Evolutionary conservation across 2,797 vertebrate species (phyloP).

Genomic region (Galagoides demidoff): DNA sequence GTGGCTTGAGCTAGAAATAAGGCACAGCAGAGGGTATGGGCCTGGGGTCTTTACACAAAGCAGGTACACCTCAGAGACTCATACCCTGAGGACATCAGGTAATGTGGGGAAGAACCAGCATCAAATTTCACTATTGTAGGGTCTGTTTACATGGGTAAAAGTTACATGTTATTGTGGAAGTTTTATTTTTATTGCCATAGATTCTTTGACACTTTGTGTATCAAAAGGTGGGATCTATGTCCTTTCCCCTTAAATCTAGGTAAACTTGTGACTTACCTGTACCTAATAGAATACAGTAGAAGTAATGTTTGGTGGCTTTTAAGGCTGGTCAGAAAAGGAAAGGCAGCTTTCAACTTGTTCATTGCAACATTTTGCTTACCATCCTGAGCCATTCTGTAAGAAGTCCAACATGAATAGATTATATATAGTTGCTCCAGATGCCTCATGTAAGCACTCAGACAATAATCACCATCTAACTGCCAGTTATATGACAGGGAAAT

Average conservation of each 20-base stretch:
- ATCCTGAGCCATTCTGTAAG: not conserved
- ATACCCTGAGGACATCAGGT: not conserved
- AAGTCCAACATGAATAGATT: not conserved
- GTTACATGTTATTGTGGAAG: not conserved
- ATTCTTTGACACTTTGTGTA: not conserved
- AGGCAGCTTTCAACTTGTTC: not conserved
- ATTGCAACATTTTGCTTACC: not conserved
- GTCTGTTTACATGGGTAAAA: not conserved
- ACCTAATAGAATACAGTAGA: not conserved
- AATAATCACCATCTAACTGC: not conserved
- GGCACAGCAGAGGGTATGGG: not conserved
- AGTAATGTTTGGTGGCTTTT: not conserved
- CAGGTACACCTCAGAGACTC: not conserved
- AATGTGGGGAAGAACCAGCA: not conserved
- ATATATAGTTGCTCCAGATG: not conserved
- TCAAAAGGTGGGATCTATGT: not conserved
- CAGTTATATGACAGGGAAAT: not conserved
- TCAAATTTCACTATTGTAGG: not conserved
- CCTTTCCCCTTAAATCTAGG: not conserved
- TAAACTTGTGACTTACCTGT: not conserved
- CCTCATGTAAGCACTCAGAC: not conserved
- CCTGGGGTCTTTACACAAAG: not conserved
- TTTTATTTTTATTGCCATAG: constrained; percentile 30
- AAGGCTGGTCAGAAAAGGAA: not conserved
- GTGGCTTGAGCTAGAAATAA: constrained; percentile 24